A percentile compares a stretch with the other conserved stretches of the same genome.
These are phyloP conservation scores for Nasonia giraulti DNA, from an alignment of 1,140 invertebrate species.

Conservation along the genomic window DNA sequence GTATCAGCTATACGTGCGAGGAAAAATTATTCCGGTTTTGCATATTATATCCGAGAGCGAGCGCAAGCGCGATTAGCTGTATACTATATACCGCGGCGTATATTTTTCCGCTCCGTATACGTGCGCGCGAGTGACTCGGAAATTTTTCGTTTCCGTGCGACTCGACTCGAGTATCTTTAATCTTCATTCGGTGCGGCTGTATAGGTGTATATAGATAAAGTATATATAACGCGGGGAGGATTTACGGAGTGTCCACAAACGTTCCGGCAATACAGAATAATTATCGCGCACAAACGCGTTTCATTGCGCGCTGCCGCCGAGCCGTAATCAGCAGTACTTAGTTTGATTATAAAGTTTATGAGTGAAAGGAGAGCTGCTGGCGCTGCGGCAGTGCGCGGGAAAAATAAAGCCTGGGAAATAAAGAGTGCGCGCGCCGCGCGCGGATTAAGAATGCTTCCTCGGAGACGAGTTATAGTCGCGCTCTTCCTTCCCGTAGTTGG, in stretches of 20 bases:
- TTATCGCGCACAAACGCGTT: constrained; percentile 13
- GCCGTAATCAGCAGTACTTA: constrained; percentile 47
- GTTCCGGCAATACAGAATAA: constrained; percentile 4
- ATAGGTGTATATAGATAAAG: neutral
- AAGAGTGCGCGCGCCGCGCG: constrained; percentile 65
- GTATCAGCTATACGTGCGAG: constrained; percentile 33
- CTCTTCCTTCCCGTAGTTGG: constrained; percentile 70
- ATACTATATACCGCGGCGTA: too few species aligned
- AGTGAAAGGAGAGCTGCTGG: constrained; percentile 53
- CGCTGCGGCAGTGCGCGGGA: constrained; percentile 46
- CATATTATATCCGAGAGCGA: constrained; percentile 17
- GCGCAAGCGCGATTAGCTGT: neutral
- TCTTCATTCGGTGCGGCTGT: neutral
- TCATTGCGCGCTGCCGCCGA: constrained; percentile 11
- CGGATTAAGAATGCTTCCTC: constrained; percentile 74
- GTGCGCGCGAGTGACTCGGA: neutral
- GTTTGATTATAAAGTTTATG: constrained; percentile 42
- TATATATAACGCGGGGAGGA: neutral
- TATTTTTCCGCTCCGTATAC: neutral
- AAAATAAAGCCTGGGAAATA: constrained; percentile 60
- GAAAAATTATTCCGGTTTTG: constrained; percentile 44
- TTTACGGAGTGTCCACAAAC: constrained; percentile 10
- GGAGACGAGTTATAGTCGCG: constrained; percentile 73
- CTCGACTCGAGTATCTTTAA: neutral
- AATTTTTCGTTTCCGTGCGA: neutral